Conservation (phyloP, 2,888 invertebrate species). For the Tillus elongatus region DNA sequence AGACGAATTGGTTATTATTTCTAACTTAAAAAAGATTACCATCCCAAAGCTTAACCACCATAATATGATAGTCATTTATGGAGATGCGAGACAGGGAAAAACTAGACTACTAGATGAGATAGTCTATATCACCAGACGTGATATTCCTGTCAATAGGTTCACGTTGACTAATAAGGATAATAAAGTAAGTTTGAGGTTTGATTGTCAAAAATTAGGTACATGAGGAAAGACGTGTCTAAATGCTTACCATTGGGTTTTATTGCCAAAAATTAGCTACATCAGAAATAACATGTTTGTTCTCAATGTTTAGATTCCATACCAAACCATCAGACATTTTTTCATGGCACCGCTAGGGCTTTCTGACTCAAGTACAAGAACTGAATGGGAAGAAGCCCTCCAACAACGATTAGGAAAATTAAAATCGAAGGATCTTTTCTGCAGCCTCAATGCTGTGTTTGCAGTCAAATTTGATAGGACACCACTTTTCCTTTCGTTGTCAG, state of each 20-base stretch:
- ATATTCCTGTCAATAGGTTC: slow-evolving; percentile 36
- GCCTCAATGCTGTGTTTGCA: slow-evolving; percentile 45
- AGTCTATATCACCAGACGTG: slow-evolving; percentile 40
- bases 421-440: slow-evolving; percentile 37
- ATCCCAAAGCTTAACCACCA: slow-evolving; percentile 24
- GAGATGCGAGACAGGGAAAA: slow-evolving; percentile 52
- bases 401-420: slow-evolving; percentile 31
- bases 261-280: too few species aligned
- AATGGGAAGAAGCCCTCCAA: slow-evolving; percentile 39
- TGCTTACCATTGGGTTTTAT: too few species aligned
- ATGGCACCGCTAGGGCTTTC: slow-evolving; percentile 36
- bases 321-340: slow-evolving; percentile 42
- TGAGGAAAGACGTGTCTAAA: background rate
- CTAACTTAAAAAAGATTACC: background rate
- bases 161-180: slow-evolving; percentile 33
- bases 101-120: slow-evolving; percentile 52
- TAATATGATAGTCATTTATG: slow-evolving; percentile 39
- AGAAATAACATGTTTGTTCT: too few species aligned
- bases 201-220: slow-evolving; percentile 3
- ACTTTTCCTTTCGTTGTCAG: slow-evolving; percentile 24
- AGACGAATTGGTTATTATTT: slow-evolving; percentile 10
- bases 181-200: slow-evolving; percentile 34
- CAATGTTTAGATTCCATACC: slow-evolving; percentile 37
- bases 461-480: slow-evolving; percentile 37
- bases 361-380: slow-evolving; percentile 29